Base-by-base conservation (phyloP, 2,888 invertebrate genomes). In the Caenorhabditis angaria region DNA sequence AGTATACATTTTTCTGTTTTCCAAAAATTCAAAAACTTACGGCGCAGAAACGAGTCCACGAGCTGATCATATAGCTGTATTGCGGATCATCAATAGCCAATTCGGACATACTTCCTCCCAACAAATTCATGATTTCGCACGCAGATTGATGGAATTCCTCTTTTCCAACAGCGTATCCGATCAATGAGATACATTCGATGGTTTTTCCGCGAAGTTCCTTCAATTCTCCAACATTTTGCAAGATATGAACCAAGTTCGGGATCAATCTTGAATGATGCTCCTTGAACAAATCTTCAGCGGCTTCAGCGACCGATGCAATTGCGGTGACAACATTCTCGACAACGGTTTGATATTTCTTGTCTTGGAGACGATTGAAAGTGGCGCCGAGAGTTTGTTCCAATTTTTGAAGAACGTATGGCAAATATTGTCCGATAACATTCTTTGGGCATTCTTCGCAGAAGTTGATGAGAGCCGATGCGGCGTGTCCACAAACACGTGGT, bases 371-470 rank as follows among this genome's bases (percentile, higher is more conserved):
- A 88, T 94, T 94, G 88, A 97, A 94, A 89, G 97, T 97, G 27
- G 93, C 91, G 64, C 92, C 94, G 51, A 99, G 90, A 78, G 97
- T 94, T 0, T 91, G 91, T 89, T 95, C 94, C 70, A 99, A 91
- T 89, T 95, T 95, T 64, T 90, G 90, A 92, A 97, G 95, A 80
- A 99, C 92, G 25, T 92, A 92, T 84, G 95, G 93, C 75, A 99
- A 91, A 88, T 99, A 97, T 77, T 92, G 92, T 12, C 93, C 93
- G 75, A 99, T 90, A 82, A 97, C 63, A 59, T 50, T 72, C 89
- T 97, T 97, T 0, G 97, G 96, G 88, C 97, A 97, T 89, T 97
- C 97, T 90, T 99, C 99, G 87, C 95, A 95, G 90, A 99, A 99
- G 90, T 99, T 99, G 1, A 99, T 97, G 77, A 99, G 91, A 57